Evolutionary conservation across 1,140 invertebrate genomes (phyloP).

Genomic region (Aphaenogaster floridana): DNA sequence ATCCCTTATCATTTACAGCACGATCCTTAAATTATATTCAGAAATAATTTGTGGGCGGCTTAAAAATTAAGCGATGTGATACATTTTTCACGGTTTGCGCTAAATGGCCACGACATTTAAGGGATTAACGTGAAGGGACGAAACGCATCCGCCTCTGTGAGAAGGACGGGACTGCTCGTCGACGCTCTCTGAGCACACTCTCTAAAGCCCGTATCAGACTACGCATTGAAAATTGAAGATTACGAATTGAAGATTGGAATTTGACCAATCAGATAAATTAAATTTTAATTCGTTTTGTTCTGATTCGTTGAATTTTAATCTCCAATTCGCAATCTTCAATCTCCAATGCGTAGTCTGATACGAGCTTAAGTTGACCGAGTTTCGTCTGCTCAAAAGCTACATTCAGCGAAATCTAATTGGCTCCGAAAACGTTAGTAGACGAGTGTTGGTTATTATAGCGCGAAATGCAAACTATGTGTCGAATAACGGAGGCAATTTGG

Average conservation of each 20-base stretch:
- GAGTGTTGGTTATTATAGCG: not conserved
- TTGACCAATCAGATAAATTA: no score
- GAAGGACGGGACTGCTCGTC: not conserved
- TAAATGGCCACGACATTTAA: conserved; percentile 23
- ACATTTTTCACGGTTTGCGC: conserved; percentile 2
- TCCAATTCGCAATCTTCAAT: no score
- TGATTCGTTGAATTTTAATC: no score
- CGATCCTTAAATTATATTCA: not conserved
- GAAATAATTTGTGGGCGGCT: conserved; percentile 10
- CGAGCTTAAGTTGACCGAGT: conserved; percentile 14
- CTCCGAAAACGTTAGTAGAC: conserved; percentile 6
- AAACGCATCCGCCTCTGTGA: not conserved
- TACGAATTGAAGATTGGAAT: no score
- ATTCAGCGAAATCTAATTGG: conserved; percentile 35
- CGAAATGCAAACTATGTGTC: not conserved
- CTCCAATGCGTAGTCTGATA: no score
- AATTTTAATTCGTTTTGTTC: no score
- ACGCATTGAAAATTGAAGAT: no score
- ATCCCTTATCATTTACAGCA: not conserved
- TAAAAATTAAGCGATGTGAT: conserved; percentile 31
- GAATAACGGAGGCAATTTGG: conserved; percentile 22
- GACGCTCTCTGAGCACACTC: not conserved
- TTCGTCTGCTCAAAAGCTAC: not conserved
- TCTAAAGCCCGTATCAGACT: no score
- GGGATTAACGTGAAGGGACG: not conserved